These are phyloP conservation scores for Cactoblastis cactorum DNA, from an alignment of 2,888 invertebrate genomes.

Conservation along the genomic window DNA sequence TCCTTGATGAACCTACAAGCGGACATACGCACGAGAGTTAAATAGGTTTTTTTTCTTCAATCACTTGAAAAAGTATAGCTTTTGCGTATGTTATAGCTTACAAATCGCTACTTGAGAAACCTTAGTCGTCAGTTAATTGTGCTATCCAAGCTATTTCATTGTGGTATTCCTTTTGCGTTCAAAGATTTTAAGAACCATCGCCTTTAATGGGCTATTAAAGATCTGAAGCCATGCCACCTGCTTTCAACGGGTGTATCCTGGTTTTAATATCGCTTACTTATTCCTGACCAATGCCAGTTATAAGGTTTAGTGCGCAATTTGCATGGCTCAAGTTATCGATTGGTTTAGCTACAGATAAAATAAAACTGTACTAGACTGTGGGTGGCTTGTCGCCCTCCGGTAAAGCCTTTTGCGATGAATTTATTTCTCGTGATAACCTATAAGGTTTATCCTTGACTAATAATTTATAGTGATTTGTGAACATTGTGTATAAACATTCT, in stretches of 20 bases:
- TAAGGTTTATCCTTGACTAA: not conserved
- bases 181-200: slow-evolving; percentile 56
- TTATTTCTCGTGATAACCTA: not conserved
- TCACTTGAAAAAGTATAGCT: not conserved
- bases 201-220: slow-evolving; percentile 66
- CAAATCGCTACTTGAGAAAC: not conserved
- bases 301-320: slow-evolving; percentile 15
- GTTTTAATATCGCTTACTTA: slow-evolving; percentile 31
- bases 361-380: not conserved
- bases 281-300: slow-evolving; percentile 26
- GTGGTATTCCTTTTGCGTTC: slow-evolving; percentile 41
- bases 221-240: slow-evolving; percentile 43
- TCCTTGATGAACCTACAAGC: too few species aligned
- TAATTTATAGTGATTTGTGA: not conserved
- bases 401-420: not conserved
- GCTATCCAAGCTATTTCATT: slow-evolving; percentile 71
- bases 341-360: not conserved
- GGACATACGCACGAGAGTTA: not conserved
- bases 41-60: not conserved
- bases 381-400: slow-evolving; percentile 4
- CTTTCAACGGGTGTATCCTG: slow-evolving; percentile 31
- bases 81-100: not conserved
- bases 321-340: slow-evolving; percentile 8
- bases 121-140: slow-evolving; percentile 47
- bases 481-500: too few species aligned